Evolutionary conservation across 2,888 invertebrate species (phyloP).

Genomic region (Sepioteuthis lessoniana): DNA sequence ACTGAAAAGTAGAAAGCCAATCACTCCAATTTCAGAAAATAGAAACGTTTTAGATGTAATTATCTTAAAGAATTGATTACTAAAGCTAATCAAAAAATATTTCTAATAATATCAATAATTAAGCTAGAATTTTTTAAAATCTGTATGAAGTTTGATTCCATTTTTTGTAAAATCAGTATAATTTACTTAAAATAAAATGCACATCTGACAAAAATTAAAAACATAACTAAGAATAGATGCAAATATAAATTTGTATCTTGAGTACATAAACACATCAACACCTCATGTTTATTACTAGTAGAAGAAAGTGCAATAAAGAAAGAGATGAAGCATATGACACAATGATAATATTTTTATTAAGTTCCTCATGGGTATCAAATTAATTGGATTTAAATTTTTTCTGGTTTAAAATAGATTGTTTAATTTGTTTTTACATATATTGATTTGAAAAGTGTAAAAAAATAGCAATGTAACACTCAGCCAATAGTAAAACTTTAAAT

Average conservation of each 20-base stretch:
- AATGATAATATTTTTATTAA: not conserved
- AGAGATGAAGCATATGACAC: slow-evolving; percentile 33
- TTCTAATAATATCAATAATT: not conserved
- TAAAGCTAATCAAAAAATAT: not conserved
- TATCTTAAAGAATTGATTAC: not conserved
- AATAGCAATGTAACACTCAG: not conserved
- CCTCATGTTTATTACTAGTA: too few relatives aligned
- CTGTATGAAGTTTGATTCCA: not conserved
- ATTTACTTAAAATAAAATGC: too few relatives aligned
- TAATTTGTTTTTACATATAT: not conserved
- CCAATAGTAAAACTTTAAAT: not conserved
- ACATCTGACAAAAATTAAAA: too few relatives aligned
- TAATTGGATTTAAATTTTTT: not conserved
- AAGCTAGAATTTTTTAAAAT: not conserved
- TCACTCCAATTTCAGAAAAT: not conserved
- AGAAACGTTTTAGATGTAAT: not conserved
- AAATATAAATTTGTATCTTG: too few relatives aligned
- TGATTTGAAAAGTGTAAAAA: not conserved
- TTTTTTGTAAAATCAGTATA: not conserved
- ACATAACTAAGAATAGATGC: too few relatives aligned
- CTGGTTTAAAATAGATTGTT: not conserved
- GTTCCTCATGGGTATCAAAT: not conserved
- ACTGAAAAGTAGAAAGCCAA: slow-evolving; percentile 17
- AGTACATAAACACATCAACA: too few relatives aligned
- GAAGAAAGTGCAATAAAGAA: not conserved